A percentile compares a stretch with the other conserved stretches of the same genome.
These are phyloP conservation scores for Chelon auratus DNA, from an alignment of 2,797 vertebrate species.

Conservation along the genomic window DNA sequence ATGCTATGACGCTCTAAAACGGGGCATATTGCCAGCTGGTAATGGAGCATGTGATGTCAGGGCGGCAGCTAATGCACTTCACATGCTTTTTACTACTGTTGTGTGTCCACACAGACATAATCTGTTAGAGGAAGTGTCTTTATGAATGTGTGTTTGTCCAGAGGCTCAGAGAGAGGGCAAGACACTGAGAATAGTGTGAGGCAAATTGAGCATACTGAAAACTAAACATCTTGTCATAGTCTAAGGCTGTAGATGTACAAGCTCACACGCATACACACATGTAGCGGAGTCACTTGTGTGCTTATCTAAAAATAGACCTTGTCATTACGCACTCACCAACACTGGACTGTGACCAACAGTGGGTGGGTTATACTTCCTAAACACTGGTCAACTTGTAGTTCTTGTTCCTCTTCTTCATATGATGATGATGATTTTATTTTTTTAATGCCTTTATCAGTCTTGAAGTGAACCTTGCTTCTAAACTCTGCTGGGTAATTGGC, in stretches of 20 bases:
- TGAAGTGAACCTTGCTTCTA: not conserved
- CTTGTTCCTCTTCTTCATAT: no score
- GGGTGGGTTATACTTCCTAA: no score
- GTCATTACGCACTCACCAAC: not conserved
- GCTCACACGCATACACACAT: not conserved
- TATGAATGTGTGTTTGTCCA: conserved; percentile 23
- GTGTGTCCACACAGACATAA: conserved; percentile 22
- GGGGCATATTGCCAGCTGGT: conserved; percentile 34
- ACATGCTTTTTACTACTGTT: conserved; percentile 32
- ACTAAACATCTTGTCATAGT: not conserved
- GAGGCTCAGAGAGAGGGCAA: not conserved
- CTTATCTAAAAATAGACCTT: not conserved
- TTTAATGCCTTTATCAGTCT: not conserved
- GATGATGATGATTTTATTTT: no score
- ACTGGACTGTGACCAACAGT: not conserved
- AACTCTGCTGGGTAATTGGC: no score
- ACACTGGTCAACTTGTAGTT: no score
- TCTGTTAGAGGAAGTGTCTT: conserved; percentile 15
- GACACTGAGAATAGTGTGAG: not conserved
- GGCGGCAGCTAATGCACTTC: conserved; percentile 49
- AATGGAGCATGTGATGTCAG: conserved; percentile 54
- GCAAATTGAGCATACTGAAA: conserved; percentile 6
- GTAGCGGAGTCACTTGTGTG: not conserved
- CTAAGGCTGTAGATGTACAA: not conserved
- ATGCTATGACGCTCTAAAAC: conserved; percentile 25